A percentile compares a stretch with the other conserved stretches of the same genome.
Conservation (phyloP, 2,113 vertebrate genomes). For the Hassar affinis region DNA sequence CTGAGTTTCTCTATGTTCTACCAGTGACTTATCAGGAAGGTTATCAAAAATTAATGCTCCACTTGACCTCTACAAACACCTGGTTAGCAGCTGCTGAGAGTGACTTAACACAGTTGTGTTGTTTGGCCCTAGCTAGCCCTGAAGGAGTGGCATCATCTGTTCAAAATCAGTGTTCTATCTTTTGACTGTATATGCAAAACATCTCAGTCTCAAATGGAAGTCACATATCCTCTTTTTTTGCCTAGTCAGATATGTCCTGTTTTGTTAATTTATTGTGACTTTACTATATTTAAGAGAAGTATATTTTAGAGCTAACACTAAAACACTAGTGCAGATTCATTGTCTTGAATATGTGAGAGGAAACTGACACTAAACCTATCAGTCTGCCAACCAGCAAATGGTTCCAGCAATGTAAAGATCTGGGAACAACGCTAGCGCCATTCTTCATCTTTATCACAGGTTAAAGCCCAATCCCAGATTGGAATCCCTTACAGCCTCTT, state of each 20-base stretch:
- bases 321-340: background rate
- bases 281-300: background rate
- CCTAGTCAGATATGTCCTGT: background rate
- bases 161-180: background rate
- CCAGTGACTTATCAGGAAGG: background rate
- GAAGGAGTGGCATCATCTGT: background rate
- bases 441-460: background rate
- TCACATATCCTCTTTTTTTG: background rate
- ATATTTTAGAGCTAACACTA: background rate
- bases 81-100: background rate
- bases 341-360: background rate
- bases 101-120: background rate
- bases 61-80: background rate
- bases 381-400: conserved; percentile 18
- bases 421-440: background rate
- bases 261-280: background rate
- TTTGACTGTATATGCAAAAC: background rate
- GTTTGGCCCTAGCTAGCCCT: no score
- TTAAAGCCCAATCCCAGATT: background rate
- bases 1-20: background rate
- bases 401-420: conserved; percentile 24
- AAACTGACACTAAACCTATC: conserved; percentile 20
- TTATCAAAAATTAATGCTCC: background rate
- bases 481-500: background rate
- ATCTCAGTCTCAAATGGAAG: background rate